Evolutionary conservation across 1,140 invertebrate genomes (phyloP), one percentile per base, ranked within the genome.

Genomic region (Aphaenogaster floridana): DNA sequence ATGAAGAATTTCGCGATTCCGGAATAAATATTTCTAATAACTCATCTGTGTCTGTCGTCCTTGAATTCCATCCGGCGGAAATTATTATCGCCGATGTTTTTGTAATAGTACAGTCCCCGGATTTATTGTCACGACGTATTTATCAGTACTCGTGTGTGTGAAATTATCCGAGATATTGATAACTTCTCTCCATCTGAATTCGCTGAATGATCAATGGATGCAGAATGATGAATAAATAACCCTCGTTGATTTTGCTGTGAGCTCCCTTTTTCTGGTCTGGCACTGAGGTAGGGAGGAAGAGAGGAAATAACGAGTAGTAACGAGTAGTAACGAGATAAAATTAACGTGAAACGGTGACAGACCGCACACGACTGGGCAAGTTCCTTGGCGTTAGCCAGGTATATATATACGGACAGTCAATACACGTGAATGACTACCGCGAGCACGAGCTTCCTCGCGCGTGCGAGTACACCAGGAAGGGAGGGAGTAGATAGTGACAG

Each of bases 391-490:
- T 77, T 57, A 77, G 78, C 8, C 86, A 84, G 83, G 69, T 90
- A 86, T 91, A 92, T 92, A 90, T 91, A 92, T 88, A 80, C 86
- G 34, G 69, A 78, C 80, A 89, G 64, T 72, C 64, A 87, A 66
- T 48, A 64, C 54, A 81, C 88, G 83, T 87, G 89, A 91, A 86
- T 85, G 68, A 85, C 86, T 87, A 81, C 76, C 69, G 17, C 39
- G 76, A 34, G 39, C 59, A 81, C n/a, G 17, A 81, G 69, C 80
- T 84, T 83, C 80, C 69, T 84, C 69, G 21, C 76, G 48, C 42
- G 39, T 86, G 50, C 50, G 45, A 59, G n/a, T 28, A 66, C 2
- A 48, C 28, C 21, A 15, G 52, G 3, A 74, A 50, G 86, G 48
- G 86, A 90, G 86, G 80, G 86, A 78, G 81, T 76, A 76, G 80